These are phyloP conservation scores for Cynoglossus semilaevis DNA, from an alignment of 2,113 vertebrate genomes.

Conservation along the genomic window DNA sequence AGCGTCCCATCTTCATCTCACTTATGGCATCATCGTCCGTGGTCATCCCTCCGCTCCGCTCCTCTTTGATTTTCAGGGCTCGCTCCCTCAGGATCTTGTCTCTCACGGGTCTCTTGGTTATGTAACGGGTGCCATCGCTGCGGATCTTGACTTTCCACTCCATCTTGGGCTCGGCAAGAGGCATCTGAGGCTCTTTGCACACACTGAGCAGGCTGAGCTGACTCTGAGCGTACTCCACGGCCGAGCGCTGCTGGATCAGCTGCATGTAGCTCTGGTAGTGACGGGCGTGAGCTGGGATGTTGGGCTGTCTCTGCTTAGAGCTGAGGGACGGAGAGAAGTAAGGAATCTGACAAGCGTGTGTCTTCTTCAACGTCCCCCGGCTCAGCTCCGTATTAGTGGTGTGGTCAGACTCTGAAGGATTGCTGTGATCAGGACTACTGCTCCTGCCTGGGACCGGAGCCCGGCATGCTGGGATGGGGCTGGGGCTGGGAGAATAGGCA, in stretches of 20 bases:
- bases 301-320: conserved; percentile 81
- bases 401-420: conserved; percentile 66
- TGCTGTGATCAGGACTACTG: conserved; percentile 76
- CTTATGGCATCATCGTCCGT: conserved; percentile 95
- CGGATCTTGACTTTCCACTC: conserved; percentile 98
- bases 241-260: conserved; percentile 91
- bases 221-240: conserved; percentile 92
- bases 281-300: conserved; percentile 87
- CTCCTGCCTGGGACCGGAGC: conserved; percentile 69
- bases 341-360: conserved; percentile 68
- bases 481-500: conserved; percentile 47
- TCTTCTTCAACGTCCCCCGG: conserved; percentile 65
- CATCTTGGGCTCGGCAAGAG: conserved; percentile 84
- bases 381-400: conserved; percentile 69
- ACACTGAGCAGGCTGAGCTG: conserved; percentile 89
- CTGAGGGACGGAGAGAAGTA: conserved; percentile 89
- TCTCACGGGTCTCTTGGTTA: conserved; percentile 92
- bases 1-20: conserved; percentile 97
- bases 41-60: conserved; percentile 91
- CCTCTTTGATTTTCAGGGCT: conserved; percentile 95
- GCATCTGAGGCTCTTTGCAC: conserved; percentile 82
- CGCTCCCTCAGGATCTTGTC: conserved; percentile 93
- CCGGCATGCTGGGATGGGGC: conserved; percentile 64
- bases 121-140: conserved; percentile 92
- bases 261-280: conserved; percentile 99